A percentile compares a stretch with the other conserved stretches of the same genome.
These are phyloP conservation scores for Cyanoderma ruficeps DNA, from an alignment of 2,113 vertebrate species.

Conservation along the genomic window DNA sequence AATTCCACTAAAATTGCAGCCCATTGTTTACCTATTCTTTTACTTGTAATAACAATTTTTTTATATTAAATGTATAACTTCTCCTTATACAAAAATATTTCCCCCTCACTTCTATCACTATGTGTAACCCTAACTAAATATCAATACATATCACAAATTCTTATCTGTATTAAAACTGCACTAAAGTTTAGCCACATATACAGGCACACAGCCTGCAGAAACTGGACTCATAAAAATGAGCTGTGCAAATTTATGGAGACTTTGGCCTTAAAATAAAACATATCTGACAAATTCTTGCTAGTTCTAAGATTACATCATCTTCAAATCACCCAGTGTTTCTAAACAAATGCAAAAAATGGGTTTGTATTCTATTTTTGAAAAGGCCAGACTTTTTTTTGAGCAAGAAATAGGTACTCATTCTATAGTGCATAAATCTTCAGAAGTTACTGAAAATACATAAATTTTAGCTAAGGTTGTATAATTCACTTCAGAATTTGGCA, in stretches of 20 bases:
- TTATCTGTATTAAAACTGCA: neutral
- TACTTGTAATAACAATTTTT: neutral
- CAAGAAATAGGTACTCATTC: neutral
- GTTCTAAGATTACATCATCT: neutral
- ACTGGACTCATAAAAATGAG: neutral
- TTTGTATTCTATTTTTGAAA: neutral
- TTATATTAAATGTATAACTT: neutral
- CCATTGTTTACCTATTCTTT: neutral
- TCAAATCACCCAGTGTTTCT: neutral
- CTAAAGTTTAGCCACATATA: neutral
- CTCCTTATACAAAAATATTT: neutral
- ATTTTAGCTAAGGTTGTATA: neutral
- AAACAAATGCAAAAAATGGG: accelerated
- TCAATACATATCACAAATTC: neutral
- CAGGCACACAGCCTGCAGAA: neutral
- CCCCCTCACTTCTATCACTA: neutral
- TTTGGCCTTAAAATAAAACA: neutral
- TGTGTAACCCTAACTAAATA: neutral
- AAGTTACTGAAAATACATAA: neutral
- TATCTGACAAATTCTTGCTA: neutral
- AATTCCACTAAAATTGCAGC: neutral
- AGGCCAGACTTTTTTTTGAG: neutral
- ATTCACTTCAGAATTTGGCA: neutral
- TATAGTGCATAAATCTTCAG: neutral
- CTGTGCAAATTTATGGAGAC: neutral